These are phyloP conservation scores for Zaprionus nigranus DNA, from an alignment of 1,140 invertebrate genomes.

Conservation along the genomic window DNA sequence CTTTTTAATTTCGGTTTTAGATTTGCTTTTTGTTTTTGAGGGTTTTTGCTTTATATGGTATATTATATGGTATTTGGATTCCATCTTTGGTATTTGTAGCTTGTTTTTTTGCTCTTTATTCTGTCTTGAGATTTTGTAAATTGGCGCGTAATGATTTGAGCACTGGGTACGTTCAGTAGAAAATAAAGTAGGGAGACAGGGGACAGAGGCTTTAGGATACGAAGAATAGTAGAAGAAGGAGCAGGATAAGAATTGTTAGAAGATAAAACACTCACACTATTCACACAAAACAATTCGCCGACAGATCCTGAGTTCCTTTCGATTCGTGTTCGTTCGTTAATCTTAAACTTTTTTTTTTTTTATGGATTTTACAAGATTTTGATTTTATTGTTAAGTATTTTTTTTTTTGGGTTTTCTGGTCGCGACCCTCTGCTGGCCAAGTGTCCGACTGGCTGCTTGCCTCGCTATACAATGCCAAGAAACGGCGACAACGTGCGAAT, in stretches of 20 bases:
- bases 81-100: not conserved
- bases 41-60: not conserved
- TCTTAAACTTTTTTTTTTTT: not conserved
- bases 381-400: not conserved
- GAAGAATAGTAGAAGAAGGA: not conserved
- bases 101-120: not conserved
- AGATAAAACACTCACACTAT: not conserved
- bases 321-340: not conserved
- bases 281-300: not conserved
- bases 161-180: not conserved
- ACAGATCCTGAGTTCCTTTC: not conserved
- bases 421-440: slow-evolving; percentile 46
- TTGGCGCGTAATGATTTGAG: slow-evolving; percentile 23
- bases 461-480: slow-evolving; percentile 81
- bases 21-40: not conserved
- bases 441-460: slow-evolving; percentile 54
- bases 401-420: not conserved
- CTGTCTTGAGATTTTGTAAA: slow-evolving; percentile 15
- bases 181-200: not conserved
- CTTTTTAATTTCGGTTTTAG: slow-evolving; percentile 14
- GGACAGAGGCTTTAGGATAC: not conserved
- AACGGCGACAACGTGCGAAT: slow-evolving; percentile 83
- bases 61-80: slow-evolving; percentile 10
- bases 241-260: not conserved
- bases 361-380: slow-evolving; percentile 6